Evolutionary conservation across 1,140 invertebrate genomes (phyloP).

Genomic region (Penaeus japonicus): DNA sequence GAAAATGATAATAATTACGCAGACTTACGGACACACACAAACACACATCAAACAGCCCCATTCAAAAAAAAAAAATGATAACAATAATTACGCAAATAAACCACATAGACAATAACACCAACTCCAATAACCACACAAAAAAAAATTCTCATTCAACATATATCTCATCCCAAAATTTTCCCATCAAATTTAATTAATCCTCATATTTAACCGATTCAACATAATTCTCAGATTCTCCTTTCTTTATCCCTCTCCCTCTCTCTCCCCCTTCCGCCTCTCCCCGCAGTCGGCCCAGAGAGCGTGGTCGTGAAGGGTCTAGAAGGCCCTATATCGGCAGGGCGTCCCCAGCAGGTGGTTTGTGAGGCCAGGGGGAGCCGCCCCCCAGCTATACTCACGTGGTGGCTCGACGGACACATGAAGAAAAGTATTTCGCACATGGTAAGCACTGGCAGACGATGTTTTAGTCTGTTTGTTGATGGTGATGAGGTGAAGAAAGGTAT

Average conservation of each 20-base stretch:
- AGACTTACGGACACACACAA: too few species aligned
- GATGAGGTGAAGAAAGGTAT: too few species aligned
- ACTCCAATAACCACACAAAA: too few species aligned
- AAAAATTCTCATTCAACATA: too few species aligned
- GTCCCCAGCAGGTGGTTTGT: conserved; percentile 78
- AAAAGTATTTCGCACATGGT: conserved; percentile 52
- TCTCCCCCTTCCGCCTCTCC: not conserved
- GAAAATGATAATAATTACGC: too few species aligned
- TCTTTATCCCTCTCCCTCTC: conserved; percentile 6
- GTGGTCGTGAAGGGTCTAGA: conserved; percentile 43
- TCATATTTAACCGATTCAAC: not conserved
- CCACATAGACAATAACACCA: too few species aligned
- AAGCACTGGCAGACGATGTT: not conserved
- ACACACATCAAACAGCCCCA: too few species aligned
- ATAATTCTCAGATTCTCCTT: not conserved
- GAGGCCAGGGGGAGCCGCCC: conserved; percentile 80
- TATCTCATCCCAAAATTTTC: too few species aligned
- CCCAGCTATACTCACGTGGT: conserved; percentile 80
- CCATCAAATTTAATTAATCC: too few species aligned
- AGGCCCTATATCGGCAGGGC: conserved; percentile 77
- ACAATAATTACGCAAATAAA: too few species aligned
- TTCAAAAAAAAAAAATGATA: too few species aligned
- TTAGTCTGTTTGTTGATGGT: not conserved
- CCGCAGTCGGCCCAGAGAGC: conserved; percentile 48
- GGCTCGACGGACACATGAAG: conserved; percentile 73